Evolutionary conservation across 2,797 vertebrate species (phyloP).

Genomic region (Chiroxiphia lanceolata): DNA sequence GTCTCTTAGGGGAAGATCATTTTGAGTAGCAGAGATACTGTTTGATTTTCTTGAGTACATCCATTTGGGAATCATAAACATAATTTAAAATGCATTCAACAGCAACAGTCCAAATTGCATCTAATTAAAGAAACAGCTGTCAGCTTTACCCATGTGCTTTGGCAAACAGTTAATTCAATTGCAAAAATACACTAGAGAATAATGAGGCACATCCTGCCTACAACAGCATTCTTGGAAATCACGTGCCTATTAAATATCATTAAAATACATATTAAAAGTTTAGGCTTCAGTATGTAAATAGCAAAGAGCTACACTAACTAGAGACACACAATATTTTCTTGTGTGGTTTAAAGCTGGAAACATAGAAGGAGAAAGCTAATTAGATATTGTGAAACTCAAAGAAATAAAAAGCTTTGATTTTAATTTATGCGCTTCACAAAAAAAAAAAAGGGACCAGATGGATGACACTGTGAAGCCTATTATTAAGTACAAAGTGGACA

Average conservation of each 20-base stretch:
- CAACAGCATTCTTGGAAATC: constrained; percentile 16
- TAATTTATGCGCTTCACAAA: background rate
- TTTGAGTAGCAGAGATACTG: constrained; percentile 48
- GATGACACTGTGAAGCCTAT: background rate
- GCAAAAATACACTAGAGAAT: constrained; percentile 51
- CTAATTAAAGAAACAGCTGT: constrained; percentile 58
- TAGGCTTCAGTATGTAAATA: constrained; percentile 51
- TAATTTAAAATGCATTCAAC: constrained; percentile 69
- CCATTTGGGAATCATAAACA: constrained; percentile 68
- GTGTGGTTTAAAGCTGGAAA: background rate
- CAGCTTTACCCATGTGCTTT: constrained; percentile 53
- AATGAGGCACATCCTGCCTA: constrained; percentile 37
- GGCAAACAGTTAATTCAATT: constrained; percentile 59
- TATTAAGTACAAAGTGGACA: background rate
- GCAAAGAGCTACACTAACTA: constrained; percentile 32
- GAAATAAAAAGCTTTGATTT: constrained; percentile 49
- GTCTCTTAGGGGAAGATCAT: constrained; percentile 13
- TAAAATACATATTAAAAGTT: constrained; percentile 59
- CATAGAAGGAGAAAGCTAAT: background rate
- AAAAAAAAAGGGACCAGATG: constrained; percentile 14
- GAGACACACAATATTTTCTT: constrained; percentile 1
- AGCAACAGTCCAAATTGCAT: constrained; percentile 54
- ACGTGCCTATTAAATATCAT: constrained; percentile 16
- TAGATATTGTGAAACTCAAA: constrained; percentile 52
- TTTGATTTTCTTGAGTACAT: constrained; percentile 57